phyloP scores from a whole-genome alignment of 2,113 vertebrate genomes.

The Tenebrosternarchus preto region DNA sequence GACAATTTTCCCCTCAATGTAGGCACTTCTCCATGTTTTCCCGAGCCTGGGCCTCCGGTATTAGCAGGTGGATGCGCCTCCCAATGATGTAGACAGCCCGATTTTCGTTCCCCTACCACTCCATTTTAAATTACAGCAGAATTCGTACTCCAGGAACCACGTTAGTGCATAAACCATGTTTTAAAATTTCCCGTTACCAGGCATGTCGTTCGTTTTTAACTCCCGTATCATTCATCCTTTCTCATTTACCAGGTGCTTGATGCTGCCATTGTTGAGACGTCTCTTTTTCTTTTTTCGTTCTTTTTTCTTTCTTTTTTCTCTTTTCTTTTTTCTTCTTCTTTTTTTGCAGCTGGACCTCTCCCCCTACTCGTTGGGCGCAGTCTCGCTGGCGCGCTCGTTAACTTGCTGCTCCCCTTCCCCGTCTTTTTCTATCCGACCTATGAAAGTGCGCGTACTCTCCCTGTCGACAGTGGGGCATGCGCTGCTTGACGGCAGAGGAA shows the following conservation, averaged over 20 bases:
- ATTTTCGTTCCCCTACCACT: constrained; percentile 71
- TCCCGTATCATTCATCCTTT: constrained; percentile 60
- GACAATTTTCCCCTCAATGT: constrained; percentile 63
- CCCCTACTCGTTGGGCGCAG: constrained; percentile 66
- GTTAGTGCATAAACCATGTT: constrained; percentile 53
- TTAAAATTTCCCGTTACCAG: constrained; percentile 56
- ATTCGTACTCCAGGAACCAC: constrained; percentile 67
- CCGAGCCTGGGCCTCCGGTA: constrained; percentile 75
- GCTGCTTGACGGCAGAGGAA: not conserved
- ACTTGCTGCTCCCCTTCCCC: constrained; percentile 65
- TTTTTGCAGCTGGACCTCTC: constrained; percentile 77
- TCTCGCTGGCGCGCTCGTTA: constrained; percentile 71
- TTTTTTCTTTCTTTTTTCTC: constrained; percentile 26
- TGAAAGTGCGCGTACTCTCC: constrained; percentile 76
- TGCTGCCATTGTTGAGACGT: constrained; percentile 75
- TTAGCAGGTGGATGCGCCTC: constrained; percentile 87
- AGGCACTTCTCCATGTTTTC: constrained; percentile 72
- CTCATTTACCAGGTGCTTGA: constrained; percentile 68
- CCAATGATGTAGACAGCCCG: constrained; percentile 78
- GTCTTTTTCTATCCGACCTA: constrained; percentile 76
- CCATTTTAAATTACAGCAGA: constrained; percentile 73
- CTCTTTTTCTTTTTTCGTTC: constrained; percentile 22
- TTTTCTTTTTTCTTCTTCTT: constrained; percentile 50
- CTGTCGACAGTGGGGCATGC: constrained; percentile 3
- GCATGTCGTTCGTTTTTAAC: constrained; percentile 56